These are phyloP conservation scores for Polyommatus icarus DNA, from an alignment of 2,888 invertebrate genomes.

Conservation along the genomic window DNA sequence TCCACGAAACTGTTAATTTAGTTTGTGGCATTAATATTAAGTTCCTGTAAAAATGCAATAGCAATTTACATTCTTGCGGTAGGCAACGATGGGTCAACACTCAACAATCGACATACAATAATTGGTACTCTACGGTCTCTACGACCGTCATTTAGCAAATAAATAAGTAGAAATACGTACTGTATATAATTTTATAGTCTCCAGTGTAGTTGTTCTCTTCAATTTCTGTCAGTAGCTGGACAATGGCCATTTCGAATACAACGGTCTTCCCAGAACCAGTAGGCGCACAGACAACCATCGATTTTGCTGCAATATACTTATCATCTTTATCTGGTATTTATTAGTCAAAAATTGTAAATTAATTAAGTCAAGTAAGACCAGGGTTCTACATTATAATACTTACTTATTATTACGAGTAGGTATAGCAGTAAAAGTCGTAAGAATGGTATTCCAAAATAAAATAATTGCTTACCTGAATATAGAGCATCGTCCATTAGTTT, in stretches of 20 bases:
- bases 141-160: not conserved
- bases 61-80: no score
- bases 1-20: no score
- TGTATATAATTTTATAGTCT: constrained; percentile 86
- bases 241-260: constrained; percentile 89
- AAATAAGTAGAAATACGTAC: constrained; percentile 63
- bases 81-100: no score
- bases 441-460: no score
- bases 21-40: no score
- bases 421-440: no score
- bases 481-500: constrained; percentile 84
- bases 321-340: not conserved
- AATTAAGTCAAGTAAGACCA: not conserved
- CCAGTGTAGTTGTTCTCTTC: constrained; percentile 61
- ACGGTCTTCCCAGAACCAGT: constrained; percentile 92
- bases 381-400: no score
- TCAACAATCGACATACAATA: no score
- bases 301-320: constrained; percentile 75
- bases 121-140: no score
- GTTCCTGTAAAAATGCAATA: no score
- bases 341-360: not conserved
- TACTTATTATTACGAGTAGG: no score
- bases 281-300: constrained; percentile 88
- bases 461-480: constrained; percentile 74
- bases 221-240: constrained; percentile 81